Evolutionary conservation across 2,113 vertebrate genomes (phyloP), one percentile per base, ranked within the genome.

Genomic region (Dinomys branickii): DNA sequence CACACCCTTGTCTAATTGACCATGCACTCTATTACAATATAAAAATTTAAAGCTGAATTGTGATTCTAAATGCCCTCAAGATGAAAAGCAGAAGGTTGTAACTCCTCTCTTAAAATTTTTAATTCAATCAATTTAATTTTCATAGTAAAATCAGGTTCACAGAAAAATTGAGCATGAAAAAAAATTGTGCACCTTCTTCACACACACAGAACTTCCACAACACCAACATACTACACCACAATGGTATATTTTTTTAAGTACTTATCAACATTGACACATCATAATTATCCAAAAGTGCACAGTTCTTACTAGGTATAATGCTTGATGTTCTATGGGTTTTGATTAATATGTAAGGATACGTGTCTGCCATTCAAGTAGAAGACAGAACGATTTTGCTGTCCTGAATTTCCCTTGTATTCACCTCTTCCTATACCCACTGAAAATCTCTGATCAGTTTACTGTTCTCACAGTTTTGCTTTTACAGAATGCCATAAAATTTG

Each of bases 1-100:
- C 95, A 95, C 85, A 93, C 94, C 96, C 81, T 90, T 75, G 41
- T 90, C 90, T 97, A 97, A 97, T 73, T 94, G 90, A 94, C 92
- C 95, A 92, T 96, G 85, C 81, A 96, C 97, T 98, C 84, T 95
- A 97, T 95, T 92, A 75, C 17, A 91, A n/a, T 87, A 94, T 92
- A 92, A 97, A 96, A 90, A 58, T 94, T 84, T 90, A 94, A 95
- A 97, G 75, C 84, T 87, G 28, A 96, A 86, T 71, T 86, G 73
- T 71, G 81, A 94, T 38, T 91, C 69, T 41, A 96, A 95, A 84
- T 85, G 85, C 20, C 12, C 54, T 87, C 94, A 83, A 85, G 63
- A 78, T 82, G 50, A 93, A 93, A 93, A 61, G 13, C 41, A 75
- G 17, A 78, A 58, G 12, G 71, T n/a, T 80, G 10, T 13, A 90